Conservation (phyloP, 2,113 vertebrate genomes). For the Silurus asotus region DNA sequence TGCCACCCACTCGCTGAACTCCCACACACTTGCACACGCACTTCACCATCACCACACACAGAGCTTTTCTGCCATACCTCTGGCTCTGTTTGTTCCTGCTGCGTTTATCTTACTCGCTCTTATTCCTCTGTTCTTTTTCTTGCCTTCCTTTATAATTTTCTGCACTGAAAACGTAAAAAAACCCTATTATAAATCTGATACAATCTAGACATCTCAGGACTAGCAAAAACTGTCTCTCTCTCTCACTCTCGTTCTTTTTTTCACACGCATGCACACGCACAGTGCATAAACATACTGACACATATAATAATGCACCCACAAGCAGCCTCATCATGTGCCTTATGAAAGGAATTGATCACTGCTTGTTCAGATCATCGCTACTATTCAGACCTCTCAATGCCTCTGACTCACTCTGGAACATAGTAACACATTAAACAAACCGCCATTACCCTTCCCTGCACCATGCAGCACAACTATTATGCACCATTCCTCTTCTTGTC, state of each 20-base stretch:
- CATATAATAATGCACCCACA: constrained; percentile 43
- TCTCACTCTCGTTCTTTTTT: constrained; percentile 51
- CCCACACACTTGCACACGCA: constrained; percentile 67
- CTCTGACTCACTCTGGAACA: constrained; percentile 51
- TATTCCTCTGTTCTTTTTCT: background rate
- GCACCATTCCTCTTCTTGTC: constrained; percentile 21
- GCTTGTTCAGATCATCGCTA: constrained; percentile 55
- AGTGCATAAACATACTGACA: constrained; percentile 51
- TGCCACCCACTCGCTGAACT: constrained; percentile 76
- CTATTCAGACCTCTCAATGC: constrained; percentile 56
- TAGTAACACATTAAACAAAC: constrained; percentile 52
- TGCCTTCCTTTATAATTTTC: constrained; percentile 27
- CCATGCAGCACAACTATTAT: constrained; percentile 18
- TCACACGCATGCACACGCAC: constrained; percentile 55
- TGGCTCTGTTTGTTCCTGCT: constrained; percentile 73
- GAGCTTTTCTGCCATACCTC: constrained; percentile 76
- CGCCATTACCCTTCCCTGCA: constrained; percentile 46
- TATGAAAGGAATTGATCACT: constrained; percentile 58
- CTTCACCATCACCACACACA: constrained; percentile 69
- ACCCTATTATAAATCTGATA: background rate
- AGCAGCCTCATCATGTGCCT: constrained; percentile 44
- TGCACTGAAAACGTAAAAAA: constrained; percentile 24
- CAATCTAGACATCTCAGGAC: constrained; percentile 23
- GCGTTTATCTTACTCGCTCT: constrained; percentile 63
- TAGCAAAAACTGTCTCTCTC: constrained; percentile 23